Evolutionary conservation across 2,113 vertebrate species (phyloP).

Genomic region (Phainopepla nitens): DNA sequence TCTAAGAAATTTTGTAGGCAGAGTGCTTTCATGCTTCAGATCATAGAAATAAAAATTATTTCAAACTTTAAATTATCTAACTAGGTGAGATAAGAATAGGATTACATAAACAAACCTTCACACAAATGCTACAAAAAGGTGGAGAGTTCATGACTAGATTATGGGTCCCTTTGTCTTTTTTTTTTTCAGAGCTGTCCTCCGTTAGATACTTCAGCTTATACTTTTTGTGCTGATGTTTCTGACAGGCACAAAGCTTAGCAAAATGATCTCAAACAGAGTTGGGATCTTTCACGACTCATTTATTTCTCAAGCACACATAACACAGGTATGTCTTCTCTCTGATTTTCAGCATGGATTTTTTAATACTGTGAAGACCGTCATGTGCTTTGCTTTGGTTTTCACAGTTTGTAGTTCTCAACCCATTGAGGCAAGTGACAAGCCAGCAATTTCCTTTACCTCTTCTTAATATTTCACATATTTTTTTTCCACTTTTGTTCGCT

Average conservation of each 20-base stretch:
- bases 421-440: background rate
- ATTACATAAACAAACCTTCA: background rate
- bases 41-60: background rate
- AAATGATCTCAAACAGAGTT: background rate
- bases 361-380: background rate
- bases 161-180: background rate
- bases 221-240: background rate
- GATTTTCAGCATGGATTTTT: background rate
- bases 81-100: background rate
- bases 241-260: background rate
- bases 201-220: background rate
- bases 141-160: background rate
- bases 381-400: background rate
- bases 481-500: background rate
- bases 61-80: background rate
- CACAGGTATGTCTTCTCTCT: background rate
- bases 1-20: background rate
- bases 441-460: background rate
- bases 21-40: background rate
- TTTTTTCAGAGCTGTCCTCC: background rate
- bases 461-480: background rate
- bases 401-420: rapidly evolving
- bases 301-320: background rate
- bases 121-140: background rate
- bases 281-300: background rate